Evolutionary conservation across 2,888 invertebrate species (phyloP).

Genomic region (Calliopum simillimum): DNA sequence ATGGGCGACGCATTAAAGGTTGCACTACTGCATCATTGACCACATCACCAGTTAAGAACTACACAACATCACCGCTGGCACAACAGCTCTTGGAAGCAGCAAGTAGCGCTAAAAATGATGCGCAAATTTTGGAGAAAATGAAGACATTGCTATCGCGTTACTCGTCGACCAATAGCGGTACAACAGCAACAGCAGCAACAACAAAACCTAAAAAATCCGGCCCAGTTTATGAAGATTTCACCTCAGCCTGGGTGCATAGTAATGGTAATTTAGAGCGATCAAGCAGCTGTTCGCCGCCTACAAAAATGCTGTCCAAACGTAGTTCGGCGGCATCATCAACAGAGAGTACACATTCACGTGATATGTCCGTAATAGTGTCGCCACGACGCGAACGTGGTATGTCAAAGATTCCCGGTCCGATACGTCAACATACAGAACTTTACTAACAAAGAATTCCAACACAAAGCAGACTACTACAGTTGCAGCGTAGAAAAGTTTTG

Average conservation of each 20-base stretch:
- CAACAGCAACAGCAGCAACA: slow-evolving; percentile 38
- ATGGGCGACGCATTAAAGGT: slow-evolving; percentile 68
- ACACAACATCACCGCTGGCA: slow-evolving; percentile 75
- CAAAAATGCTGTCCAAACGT: slow-evolving; percentile 62
- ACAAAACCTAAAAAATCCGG: slow-evolving; percentile 59
- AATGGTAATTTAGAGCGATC: slow-evolving; percentile 76
- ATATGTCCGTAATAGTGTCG: slow-evolving; percentile 56
- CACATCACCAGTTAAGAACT: slow-evolving; percentile 70
- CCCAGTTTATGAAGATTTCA: slow-evolving; percentile 74
- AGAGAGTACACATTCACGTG: slow-evolving; percentile 62
- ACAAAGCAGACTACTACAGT: slow-evolving; percentile 41
- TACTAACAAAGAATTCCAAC: slow-evolving; percentile 59
- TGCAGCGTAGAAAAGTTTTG: slow-evolving; percentile 44
- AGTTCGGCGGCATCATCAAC: slow-evolving; percentile 66
- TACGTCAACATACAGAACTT: slow-evolving; percentile 64
- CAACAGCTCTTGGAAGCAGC: slow-evolving; percentile 80
- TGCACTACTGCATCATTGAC: slow-evolving; percentile 59
- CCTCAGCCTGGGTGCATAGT: slow-evolving; percentile 79
- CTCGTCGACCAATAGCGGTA: slow-evolving; percentile 58
- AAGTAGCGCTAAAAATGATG: slow-evolving; percentile 78
- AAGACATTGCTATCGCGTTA: slow-evolving; percentile 77
- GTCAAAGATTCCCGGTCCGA: slow-evolving; percentile 66
- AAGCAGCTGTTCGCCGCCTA: slow-evolving; percentile 69
- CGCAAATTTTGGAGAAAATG: slow-evolving; percentile 79
- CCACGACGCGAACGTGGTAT: slow-evolving; percentile 63